phyloP scores from a whole-genome alignment of 1,140 invertebrate genomes.

The Brachionus plicatilis region DNA sequence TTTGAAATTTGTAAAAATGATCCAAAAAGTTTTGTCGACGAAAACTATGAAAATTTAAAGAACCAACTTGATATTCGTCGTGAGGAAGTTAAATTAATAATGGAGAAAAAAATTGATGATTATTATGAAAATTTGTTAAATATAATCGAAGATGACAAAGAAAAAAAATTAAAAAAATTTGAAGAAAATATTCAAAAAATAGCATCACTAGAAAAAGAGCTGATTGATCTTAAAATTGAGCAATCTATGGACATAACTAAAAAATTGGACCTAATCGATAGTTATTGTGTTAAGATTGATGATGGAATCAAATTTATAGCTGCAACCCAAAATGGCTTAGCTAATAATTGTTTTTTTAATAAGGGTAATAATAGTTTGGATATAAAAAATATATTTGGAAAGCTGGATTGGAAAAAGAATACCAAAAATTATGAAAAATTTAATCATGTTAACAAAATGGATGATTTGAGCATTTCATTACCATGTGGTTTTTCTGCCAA shows the following conservation, averaged over 20 bases:
- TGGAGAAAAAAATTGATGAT: not conserved
- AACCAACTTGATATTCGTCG: not conserved
- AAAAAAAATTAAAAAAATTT: not conserved
- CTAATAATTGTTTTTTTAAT: no score
- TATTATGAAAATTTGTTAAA: not conserved
- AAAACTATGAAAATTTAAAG: not conserved
- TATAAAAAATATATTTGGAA: not conserved
- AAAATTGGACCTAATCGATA: no score
- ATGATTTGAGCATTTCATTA: not conserved
- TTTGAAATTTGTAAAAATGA: not conserved
- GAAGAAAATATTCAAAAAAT: not conserved
- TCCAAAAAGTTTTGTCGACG: not conserved
- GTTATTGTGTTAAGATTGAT: not conserved
- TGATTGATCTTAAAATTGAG: not conserved
- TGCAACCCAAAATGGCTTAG: no score
- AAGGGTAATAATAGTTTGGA: no score
- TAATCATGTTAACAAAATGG: not conserved
- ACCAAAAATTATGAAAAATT: not conserved
- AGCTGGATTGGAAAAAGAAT: not conserved
- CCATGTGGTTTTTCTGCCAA: not conserved
- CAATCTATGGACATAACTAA: not conserved
- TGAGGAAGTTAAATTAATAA: not conserved
- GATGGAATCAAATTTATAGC: not conserved
- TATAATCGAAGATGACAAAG: not conserved
- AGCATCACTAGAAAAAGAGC: not conserved